phyloP scores from a whole-genome alignment of 2,888 invertebrate genomes.

The Drosophila macrospina region DNA sequence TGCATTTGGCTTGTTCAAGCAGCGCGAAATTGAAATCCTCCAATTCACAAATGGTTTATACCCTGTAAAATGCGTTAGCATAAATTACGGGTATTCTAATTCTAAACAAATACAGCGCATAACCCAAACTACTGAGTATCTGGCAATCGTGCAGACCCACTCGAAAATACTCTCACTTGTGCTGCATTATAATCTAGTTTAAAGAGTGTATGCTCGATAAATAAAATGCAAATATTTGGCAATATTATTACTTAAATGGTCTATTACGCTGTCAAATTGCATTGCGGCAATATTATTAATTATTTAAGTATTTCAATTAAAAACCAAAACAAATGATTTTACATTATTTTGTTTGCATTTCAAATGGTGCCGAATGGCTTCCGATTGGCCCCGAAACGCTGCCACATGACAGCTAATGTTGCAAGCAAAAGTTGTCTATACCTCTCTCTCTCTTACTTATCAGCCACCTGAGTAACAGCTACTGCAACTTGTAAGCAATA shows the following conservation, averaged over 20 bases:
- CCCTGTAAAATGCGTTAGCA: not conserved
- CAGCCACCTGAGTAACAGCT: not conserved
- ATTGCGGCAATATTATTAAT: constrained; percentile 4
- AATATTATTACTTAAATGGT: constrained; percentile 18
- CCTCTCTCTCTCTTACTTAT: not conserved
- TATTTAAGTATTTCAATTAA: constrained; percentile 18
- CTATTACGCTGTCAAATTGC: constrained; percentile 1
- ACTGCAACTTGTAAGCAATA: not conserved
- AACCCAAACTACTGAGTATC: not conserved
- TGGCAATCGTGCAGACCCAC: not conserved
- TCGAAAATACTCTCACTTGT: not conserved
- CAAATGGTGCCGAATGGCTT: constrained; percentile 17
- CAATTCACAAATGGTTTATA: constrained; percentile 9
- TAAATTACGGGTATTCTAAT: not conserved
- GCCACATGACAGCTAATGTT: constrained; percentile 1
- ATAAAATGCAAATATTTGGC: constrained; percentile 36
- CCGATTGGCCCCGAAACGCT: not conserved
- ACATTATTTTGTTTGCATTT: constrained; percentile 8
- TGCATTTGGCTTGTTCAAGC: constrained; percentile 46
- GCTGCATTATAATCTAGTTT: not conserved
- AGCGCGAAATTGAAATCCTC: constrained; percentile 44
- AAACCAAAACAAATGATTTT: constrained; percentile 9
- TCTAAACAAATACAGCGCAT: too few species aligned
- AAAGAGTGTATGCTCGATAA: constrained; percentile 6
- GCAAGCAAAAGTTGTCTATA: not conserved